Evolutionary conservation across 2,888 invertebrate genomes (phyloP).

Genomic region (Elmis aenea): DNA sequence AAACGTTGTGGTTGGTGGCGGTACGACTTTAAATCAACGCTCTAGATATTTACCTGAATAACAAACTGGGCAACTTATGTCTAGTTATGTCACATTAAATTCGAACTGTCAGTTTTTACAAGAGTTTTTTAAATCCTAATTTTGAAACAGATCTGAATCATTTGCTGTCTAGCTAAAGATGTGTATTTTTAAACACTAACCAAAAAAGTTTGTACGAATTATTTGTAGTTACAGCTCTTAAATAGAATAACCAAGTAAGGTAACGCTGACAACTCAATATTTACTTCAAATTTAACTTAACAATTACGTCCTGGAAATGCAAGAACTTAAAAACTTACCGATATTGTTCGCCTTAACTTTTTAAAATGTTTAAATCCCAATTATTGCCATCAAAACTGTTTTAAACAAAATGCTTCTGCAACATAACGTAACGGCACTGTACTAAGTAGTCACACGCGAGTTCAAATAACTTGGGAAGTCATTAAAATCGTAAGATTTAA

Average conservation of each 20-base stretch:
- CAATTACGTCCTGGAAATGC: no score
- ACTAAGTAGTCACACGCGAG: no score
- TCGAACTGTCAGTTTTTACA: background rate
- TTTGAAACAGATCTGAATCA: no score
- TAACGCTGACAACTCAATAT: background rate
- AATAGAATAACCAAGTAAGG: background rate
- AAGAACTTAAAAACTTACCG: no score
- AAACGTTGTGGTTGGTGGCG: constrained; percentile 9
- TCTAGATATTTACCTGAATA: constrained; percentile 10
- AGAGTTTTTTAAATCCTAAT: background rate
- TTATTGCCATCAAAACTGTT: background rate
- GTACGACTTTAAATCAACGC: constrained; percentile 3
- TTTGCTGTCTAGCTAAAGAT: no score
- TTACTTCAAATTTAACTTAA: no score
- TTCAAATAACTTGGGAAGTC: no score
- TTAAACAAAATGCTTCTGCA: no score
- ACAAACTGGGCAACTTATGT: constrained; percentile 7
- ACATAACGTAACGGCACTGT: no score
- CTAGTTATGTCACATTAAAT: constrained; percentile 11
- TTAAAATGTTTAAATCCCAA: background rate
- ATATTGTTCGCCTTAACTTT: background rate
- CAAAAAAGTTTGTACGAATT: no score
- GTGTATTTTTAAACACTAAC: no score
- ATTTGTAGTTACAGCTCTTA: no score
- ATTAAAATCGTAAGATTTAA: constrained; percentile 1